A percentile compares a stretch with the other conserved stretches of the same genome.
These are phyloP conservation scores for Sanderia malayensis DNA, from an alignment of 30 jellyfish, hydroid and myxozoan genomes.

Conservation along the genomic window DNA sequence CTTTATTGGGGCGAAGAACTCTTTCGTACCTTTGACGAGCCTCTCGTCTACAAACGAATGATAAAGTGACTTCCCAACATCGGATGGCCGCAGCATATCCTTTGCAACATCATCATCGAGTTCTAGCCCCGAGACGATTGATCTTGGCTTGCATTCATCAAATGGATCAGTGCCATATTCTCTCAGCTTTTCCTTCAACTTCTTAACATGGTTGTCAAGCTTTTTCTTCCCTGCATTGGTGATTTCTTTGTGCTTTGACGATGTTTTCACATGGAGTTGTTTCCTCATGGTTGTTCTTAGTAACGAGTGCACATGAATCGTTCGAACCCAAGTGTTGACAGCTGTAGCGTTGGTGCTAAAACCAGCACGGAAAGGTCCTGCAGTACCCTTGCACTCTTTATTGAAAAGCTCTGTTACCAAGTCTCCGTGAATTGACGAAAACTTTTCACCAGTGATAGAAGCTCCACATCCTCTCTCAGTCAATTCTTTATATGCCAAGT, in stretches of 20 bases:
- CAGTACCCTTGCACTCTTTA: slow-evolving; percentile 25
- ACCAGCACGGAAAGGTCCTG: slow-evolving; percentile 50
- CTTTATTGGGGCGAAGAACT: too few relatives aligned
- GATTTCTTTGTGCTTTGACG: slow-evolving; percentile 39
- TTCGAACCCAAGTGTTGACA: slow-evolving; percentile 44
- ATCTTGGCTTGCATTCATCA: not conserved
- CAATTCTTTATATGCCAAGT: slow-evolving; percentile 16
- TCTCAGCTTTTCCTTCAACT: not conserved
- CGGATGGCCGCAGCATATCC: slow-evolving; percentile 10
- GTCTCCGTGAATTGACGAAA: slow-evolving; percentile 15
- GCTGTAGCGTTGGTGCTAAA: slow-evolving; percentile 31
- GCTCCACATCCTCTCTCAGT: slow-evolving; percentile 9
- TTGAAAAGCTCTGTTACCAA: slow-evolving; percentile 11
- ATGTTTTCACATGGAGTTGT: slow-evolving; percentile 9
- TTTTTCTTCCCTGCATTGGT: slow-evolving; percentile 10
- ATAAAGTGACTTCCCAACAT: not conserved
- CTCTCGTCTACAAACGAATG: not conserved
- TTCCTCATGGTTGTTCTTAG: not conserved
- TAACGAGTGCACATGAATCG: slow-evolving; percentile 12
- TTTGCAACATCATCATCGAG: not conserved
- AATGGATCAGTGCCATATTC: slow-evolving; percentile 29
- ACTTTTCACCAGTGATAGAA: slow-evolving; percentile 4
- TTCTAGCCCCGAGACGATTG: not conserved
- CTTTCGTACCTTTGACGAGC: not conserved
- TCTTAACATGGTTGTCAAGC: slow-evolving; percentile 1